Evolutionary conservation across 53 echinoderm and acorn worm species (phyloP), one percentile per base, ranked within the genome.

Genomic region (Stichopus horrens): DNA sequence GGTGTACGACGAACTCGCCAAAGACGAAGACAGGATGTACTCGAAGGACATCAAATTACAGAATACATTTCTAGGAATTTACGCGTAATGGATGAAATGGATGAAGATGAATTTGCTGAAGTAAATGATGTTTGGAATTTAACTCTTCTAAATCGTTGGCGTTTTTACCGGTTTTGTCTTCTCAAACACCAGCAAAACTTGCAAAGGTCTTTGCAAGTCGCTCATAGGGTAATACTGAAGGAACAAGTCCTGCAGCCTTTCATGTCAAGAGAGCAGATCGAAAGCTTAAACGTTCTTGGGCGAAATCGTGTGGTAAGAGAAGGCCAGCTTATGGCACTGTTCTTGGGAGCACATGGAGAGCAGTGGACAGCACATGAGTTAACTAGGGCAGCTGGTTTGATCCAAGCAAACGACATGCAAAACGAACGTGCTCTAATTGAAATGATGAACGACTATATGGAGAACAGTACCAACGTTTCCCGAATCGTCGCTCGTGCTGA

Each of bases 141-240:
- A 57, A 4, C 2, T 23, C 13, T 66, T 5, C 13, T 67, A 13
- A 76, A 92, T 23, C 89, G 94, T 74, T 96, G 96, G 96, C 83
- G 89, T 14, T 86, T 96, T 14, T 96, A 96, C 52, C 74, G 90
- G 58, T 76, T 66, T 10, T 96, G 96, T 94, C 63, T 94, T 4
- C 52, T 16, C 0, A 85, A 67, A 53, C 58, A 85, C 22, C 85
- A 58, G 37, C 23, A 85, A 13, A 85, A 66, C 22, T 66, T 85
- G 65, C 66, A 85, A 52, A 23, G 66, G 22, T 63, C 59, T 23
- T 22, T 65, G 5, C 58, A 59, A 7, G 67, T 68, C 37, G 85
- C 85, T 4, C 57, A 85, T 52, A 68, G 85, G 7, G 68, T 59
- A 11, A 85, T 85, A 19, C 21, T 85, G 22, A 59, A 67, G 21